Evolutionary conservation across 2,888 invertebrate species (phyloP).

Genomic region (Drosophila ochracea): DNA sequence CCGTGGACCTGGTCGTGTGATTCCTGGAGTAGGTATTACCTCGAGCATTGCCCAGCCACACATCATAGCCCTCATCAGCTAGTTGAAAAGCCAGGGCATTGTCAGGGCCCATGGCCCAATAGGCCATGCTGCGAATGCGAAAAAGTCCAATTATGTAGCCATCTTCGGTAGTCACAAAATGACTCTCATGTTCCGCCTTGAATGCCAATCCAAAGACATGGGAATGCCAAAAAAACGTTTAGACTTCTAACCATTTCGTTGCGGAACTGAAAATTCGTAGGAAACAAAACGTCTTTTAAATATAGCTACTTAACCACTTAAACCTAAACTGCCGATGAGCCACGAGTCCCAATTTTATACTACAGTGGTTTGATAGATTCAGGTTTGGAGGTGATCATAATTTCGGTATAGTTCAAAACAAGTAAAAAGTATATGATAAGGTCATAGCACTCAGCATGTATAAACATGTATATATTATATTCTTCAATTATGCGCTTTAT

Average conservation of each 20-base stretch:
- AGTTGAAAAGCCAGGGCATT: conserved; percentile 69
- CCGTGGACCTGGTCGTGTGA: conserved; percentile 38
- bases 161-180: conserved; percentile 82
- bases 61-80: conserved; percentile 79
- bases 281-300: conserved; percentile 11
- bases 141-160: conserved; percentile 76
- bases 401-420: background rate
- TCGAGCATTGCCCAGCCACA: conserved; percentile 80
- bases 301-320: background rate
- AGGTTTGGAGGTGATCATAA: background rate
- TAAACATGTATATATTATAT: background rate
- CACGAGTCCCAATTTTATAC: background rate
- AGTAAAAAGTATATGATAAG: background rate
- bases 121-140: conserved; percentile 76
- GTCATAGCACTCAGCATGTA: background rate
- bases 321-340: conserved; percentile 32
- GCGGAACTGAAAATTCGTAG: conserved; percentile 14
- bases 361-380: background rate
- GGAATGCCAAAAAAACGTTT: conserved; percentile 9
- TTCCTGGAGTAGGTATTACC: conserved; percentile 69
- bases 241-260: conserved; percentile 18
- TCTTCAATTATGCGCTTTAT: background rate
- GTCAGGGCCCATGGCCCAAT: conserved; percentile 66
- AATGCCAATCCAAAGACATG: conserved; percentile 3
- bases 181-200: conserved; percentile 86